A percentile compares a stretch with the other conserved stretches of the same genome.
Conservation (phyloP, 1,140 invertebrate genomes). For the Leptopilina boulardi region DNA sequence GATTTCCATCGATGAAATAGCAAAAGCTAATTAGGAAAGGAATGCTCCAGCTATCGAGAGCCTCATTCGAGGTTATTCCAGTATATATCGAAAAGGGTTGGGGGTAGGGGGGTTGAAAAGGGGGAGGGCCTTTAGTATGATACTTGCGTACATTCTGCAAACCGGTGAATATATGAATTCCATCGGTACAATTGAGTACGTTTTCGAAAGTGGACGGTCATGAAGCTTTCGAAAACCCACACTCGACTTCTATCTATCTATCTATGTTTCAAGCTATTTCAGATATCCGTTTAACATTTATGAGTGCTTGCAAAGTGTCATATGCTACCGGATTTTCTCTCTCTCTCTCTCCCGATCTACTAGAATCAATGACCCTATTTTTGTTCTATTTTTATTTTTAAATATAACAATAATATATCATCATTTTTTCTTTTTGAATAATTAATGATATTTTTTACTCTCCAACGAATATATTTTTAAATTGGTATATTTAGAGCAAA, state of each 20-base stretch:
- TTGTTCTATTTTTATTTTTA: not conserved
- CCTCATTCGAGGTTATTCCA: slow-evolving; percentile 20
- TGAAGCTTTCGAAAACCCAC: slow-evolving; percentile 6
- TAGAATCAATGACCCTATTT: not conserved
- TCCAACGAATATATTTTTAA: no score
- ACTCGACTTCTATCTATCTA: not conserved
- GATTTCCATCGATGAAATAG: slow-evolving; percentile 27
- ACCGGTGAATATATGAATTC: slow-evolving; percentile 22
- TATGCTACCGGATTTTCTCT: not conserved
- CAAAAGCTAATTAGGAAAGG: slow-evolving; percentile 32
- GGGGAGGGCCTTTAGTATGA: not conserved
- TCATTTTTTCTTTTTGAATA: no score
- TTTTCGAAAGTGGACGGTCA: slow-evolving; percentile 23
- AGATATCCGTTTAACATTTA: slow-evolving; percentile 6
- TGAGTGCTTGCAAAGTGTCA: slow-evolving; percentile 7
- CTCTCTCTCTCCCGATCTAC: no score
- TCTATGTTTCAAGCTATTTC: slow-evolving; percentile 2
- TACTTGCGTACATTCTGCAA: slow-evolving; percentile 27
- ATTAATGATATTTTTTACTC: no score
- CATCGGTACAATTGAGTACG: slow-evolving; percentile 20
- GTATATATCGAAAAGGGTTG: no score
- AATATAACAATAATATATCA: no score
- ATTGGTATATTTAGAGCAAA: no score
- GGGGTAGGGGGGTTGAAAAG: no score
- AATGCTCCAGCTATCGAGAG: slow-evolving; percentile 22